Percentiles rank a stretch among this genome's conserved stretches.
phyloP scores from a whole-genome alignment of 35 echinoderm and acorn worm genomes.

The Apostichopus californicus region DNA sequence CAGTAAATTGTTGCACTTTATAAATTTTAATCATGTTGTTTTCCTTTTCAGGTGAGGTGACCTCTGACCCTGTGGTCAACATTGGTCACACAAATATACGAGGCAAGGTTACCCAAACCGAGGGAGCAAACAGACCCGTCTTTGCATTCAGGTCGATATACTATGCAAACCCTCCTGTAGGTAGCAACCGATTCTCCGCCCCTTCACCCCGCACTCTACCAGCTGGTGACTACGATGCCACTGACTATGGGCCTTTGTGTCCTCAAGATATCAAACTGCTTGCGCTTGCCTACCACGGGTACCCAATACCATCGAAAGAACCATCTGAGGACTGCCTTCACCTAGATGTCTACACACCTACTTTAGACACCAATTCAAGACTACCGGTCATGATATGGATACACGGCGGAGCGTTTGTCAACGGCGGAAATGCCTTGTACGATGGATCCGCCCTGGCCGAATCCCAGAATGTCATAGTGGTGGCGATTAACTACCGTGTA shows the following conservation, averaged over 20 bases:
- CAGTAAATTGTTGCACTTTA: no score
- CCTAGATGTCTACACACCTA: conserved; percentile 83
- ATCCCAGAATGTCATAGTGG: conserved; percentile 85
- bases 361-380: conserved; percentile 35
- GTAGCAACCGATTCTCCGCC: conserved; percentile 72
- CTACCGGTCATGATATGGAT: conserved; percentile 87
- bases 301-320: conserved; percentile 56
- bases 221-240: conserved; percentile 76
- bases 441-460: conserved; percentile 80
- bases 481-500: conserved; percentile 82
- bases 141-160: conserved; percentile 85
- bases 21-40: background rate
- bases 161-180: conserved; percentile 88
- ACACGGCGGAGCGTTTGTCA: conserved; percentile 75
- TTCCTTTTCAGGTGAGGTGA: conserved; percentile 3
- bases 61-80: conserved; percentile 30
- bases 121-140: conserved; percentile 54
- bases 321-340: conserved; percentile 79
- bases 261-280: conserved; percentile 66
- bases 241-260: conserved; percentile 72
- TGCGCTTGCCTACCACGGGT: conserved; percentile 18
- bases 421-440: conserved; percentile 66
- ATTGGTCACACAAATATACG: conserved; percentile 48
- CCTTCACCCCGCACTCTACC: conserved; percentile 57
- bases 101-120: conserved; percentile 12